Conservation (phyloP, 2,113 vertebrate species). For the Heliornis fulica region DNA sequence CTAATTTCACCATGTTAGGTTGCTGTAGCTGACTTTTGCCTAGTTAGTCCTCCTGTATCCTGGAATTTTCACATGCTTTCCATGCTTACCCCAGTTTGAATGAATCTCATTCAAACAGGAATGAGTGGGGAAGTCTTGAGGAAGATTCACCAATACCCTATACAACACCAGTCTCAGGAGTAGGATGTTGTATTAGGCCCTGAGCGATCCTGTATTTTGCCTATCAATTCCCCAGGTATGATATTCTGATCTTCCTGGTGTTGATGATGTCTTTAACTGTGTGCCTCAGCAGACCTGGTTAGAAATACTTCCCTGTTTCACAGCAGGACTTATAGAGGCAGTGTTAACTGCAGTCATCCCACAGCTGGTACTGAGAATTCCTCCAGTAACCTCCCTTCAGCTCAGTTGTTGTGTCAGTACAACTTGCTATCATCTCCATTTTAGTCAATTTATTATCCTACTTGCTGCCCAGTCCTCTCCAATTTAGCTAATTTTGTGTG, state of each 20-base stretch:
- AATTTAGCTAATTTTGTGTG: neutral
- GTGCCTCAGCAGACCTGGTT: neutral
- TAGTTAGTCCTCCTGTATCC: neutral
- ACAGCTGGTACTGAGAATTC: constrained; percentile 13
- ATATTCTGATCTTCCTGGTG: neutral
- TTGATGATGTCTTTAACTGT: neutral
- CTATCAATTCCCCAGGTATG: neutral
- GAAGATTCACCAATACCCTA: neutral
- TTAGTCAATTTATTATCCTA: neutral
- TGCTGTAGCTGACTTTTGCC: neutral
- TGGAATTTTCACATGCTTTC: neutral
- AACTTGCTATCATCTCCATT: neutral
- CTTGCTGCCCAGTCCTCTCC: neutral
- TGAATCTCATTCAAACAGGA: neutral
- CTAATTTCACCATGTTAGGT: neutral
- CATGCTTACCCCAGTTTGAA: neutral
- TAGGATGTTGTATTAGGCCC: neutral
- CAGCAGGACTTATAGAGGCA: neutral
- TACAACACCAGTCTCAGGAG: rapidly evolving
- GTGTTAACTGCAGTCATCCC: constrained; percentile 13
- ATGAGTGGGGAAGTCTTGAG: neutral
- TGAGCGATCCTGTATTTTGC: neutral
- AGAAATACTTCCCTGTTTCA: neutral
- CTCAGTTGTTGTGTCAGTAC: neutral
- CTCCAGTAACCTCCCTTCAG: constrained; percentile 38